Evolutionary conservation across 2,113 vertebrate genomes (phyloP).

Genomic region (Panthera uncia): DNA sequence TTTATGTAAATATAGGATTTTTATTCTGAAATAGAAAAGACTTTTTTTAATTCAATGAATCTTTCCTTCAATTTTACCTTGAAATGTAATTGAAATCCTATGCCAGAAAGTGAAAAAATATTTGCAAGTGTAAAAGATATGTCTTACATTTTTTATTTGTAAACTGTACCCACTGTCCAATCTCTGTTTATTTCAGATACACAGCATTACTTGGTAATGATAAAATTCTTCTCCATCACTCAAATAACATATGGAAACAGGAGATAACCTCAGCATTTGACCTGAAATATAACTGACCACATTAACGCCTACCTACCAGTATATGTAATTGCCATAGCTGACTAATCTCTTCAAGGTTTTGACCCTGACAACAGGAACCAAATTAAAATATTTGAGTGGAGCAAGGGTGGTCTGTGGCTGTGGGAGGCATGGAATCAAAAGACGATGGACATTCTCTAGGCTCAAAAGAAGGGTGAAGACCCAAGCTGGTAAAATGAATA

Average conservation of each 20-base stretch:
- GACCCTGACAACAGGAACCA: background rate
- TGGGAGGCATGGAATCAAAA: background rate
- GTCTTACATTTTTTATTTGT: constrained; percentile 75
- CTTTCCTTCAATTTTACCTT: constrained; percentile 68
- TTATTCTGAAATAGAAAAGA: background rate
- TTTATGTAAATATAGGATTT: background rate
- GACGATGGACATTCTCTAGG: background rate
- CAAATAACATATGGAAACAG: background rate
- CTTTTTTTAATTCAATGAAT: constrained; percentile 44
- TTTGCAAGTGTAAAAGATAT: constrained; percentile 68
- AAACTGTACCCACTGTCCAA: background rate
- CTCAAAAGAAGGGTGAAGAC: background rate
- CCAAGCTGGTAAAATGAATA: background rate
- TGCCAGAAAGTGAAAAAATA: constrained; percentile 66
- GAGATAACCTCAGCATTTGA: background rate
- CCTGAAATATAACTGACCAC: background rate
- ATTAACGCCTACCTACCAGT: background rate
- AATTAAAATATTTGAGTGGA: background rate
- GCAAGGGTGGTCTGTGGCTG: background rate
- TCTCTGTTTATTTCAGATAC: constrained; percentile 26
- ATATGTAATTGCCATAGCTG: background rate
- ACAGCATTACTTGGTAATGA: background rate
- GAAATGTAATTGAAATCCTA: constrained; percentile 76
- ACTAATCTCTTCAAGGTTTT: background rate
- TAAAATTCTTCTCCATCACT: constrained; percentile 16